phyloP scores from a whole-genome alignment of 2,888 invertebrate species.

The Oxystoma pomonae region DNA sequence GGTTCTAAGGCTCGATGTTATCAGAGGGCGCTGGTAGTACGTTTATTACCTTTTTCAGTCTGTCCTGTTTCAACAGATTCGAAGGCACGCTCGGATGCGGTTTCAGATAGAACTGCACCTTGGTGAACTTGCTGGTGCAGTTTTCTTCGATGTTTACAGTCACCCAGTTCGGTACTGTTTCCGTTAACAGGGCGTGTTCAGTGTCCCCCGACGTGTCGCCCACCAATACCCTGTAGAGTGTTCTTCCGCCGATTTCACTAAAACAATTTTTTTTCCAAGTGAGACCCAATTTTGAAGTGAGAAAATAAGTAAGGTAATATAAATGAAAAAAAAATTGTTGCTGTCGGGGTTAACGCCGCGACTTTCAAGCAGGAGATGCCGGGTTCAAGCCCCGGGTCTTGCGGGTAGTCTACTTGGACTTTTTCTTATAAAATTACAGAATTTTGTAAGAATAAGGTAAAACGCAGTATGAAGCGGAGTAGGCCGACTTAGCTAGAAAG shows the following conservation, averaged over 20 bases:
- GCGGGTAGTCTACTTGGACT: no score
- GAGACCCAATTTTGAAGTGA: neutral
- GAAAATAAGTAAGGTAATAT: no score
- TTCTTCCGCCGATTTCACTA: constrained; percentile 94
- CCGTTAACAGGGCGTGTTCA: constrained; percentile 85
- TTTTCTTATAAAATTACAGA: no score
- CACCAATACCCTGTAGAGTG: constrained; percentile 82
- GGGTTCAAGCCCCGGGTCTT: no score
- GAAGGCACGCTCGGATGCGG: constrained; percentile 79
- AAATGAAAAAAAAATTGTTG: no score
- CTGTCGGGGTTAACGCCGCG: no score
- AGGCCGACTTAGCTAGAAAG: no score
- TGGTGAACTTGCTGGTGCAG: constrained; percentile 91
- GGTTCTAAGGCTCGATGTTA: no score
- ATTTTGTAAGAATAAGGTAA: no score
- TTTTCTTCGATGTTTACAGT: constrained; percentile 92
- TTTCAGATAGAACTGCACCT: constrained; percentile 93
- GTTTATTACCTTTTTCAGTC: constrained; percentile 77
- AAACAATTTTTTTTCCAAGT: constrained; percentile 22
- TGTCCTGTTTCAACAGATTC: constrained; percentile 61
- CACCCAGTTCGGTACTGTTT: constrained; percentile 95
- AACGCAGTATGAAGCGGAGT: no score
- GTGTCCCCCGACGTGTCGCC: constrained; percentile 93
- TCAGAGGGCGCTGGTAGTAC: no score
- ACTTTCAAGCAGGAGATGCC: no score